Base-by-base conservation (phyloP, 2,888 invertebrate species). In the Volucella inflata region DNA sequence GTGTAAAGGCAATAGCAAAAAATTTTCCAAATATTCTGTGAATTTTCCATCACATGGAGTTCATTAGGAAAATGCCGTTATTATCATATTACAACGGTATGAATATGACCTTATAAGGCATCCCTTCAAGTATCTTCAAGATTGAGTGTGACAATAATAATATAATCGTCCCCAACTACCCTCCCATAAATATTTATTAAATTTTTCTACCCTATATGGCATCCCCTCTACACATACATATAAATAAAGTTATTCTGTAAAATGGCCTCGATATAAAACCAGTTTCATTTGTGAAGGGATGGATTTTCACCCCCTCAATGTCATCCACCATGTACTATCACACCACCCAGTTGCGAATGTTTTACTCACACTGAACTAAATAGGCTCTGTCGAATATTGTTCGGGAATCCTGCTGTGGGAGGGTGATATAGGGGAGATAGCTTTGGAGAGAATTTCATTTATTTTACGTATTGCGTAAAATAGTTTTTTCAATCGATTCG, bases 241-340 rank as follows among this genome's bases (percentile, higher is more conserved):
- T 30, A 16, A 9, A 40, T 11, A 17, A 46, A 4, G 16, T 42
- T 48, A 16, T 57, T 70, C 62, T 78, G 64, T 50, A 57, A 71
- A 78, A 75, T 53, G 79, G 68, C 74, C 64, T 70, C 75, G 80
- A 75, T 65, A 71, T 75, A 80, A 71, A 80, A 70, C 51, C 84
- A 84, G 71, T 67, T 80, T 75, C 21, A 30, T 30, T 21, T 48
- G 36, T 30, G n/a, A 10, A 16, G 42, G 46, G 14, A 2, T 14
- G 21, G 14, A 14, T 1, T 53, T 53, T 2, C 11, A n/a, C 8
- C 21, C 12, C 30, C 6, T 6, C 30, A 21, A 21, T 21, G 3
- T 21, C 2, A 36, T 8, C 44, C 46, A 40, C 46, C 21, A 50
- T 16, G 12, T 42, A 38, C 11, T 8, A 30, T 8, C 10, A 9